Evolutionary conservation across 2,888 invertebrate genomes (phyloP), one percentile per base, ranked within the genome.

Genomic region (Eupithecia centaureata): DNA sequence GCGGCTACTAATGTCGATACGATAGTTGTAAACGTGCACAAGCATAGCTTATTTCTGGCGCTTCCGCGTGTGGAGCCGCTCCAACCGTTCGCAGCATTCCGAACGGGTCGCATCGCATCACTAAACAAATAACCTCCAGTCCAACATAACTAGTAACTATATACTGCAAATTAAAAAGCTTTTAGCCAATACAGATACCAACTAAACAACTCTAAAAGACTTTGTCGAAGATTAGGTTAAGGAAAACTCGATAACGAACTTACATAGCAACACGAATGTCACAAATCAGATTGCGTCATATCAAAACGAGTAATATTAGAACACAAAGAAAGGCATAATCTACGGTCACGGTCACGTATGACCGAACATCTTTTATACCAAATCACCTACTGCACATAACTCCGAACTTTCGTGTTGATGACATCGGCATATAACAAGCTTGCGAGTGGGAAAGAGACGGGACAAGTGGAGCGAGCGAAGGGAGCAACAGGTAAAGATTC

Each of bases 401-500:
- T 89, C 83, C 81, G 80, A 81, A 78, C 84, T 83, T 83, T 75
- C 68, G 71, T 74, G 76, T 73, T 73, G 72, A 74, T 67, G 76
- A 76, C 74, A 76, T 85, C 84, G 83, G 83, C 84, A 79, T 78
- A 80, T 75, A 76, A 79, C 71, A 25, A 76, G 76, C 78, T 74
- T 67, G 74, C 71, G 85, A 79, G 86, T 72, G 77, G 87, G 85
- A 90, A 84, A 73, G 92, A 87, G 93, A 92, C 74, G 70, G 79
- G 80, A 78, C 83, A 60, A 84, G 87, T 82, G 85, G 88, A 81
- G 84, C 87, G 90, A 89, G 90, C 85, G 91, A 90, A 92, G 91
- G 92, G 93, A 92, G 92, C 92, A 92, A 93, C 93, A 92, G 93
- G 92, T 92, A 93, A 92, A 92, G 93, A 93, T 93, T 92, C 92